Evolutionary conservation across 2,113 vertebrate genomes (phyloP), one percentile per base, ranked within the genome.

Genomic region (Uropsilus gracilis): DNA sequence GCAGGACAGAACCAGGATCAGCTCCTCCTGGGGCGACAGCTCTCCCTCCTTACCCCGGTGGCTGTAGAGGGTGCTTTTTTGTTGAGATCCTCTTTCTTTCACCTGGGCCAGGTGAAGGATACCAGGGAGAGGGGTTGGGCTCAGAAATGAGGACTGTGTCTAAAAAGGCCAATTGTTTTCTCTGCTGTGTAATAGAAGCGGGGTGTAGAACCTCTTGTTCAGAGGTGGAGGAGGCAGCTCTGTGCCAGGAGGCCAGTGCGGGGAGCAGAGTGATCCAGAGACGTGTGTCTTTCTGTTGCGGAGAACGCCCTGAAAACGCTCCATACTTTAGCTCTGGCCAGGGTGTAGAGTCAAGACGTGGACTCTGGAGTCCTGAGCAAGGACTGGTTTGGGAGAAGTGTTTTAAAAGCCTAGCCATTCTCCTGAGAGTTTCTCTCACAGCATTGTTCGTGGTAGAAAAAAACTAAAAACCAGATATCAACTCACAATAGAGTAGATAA

Each of bases 131-230:
- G 46, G n/a, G 88, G 50, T 78, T 46, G 92, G 96, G 76, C 83
- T 94, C 93, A 80, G 76, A 76, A 89, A 66, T 59, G 61, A 57
- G 46, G 71, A 50, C 95, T 20, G 2, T 39, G 18, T 91, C 87
- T 95, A 34, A 73, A 96, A 97, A 96, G 94, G 71, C 91, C 88
- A 61, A 42, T 97, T 97, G 94, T 97, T 95, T 90, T 53, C 63
- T 34, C 37, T 1, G 3, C 4, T 85, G 14, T 75, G 39, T n/a
- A n/a, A n/a, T n/a, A n/a, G n/a, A 89, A 94, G 63, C 72, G 13
- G 53, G 55, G 44, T 18, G n/a, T 87, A 53, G 73, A 80, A 44
- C 80, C 72, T 83, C 46, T 12, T 50, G 90, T 92, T 89, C 78
- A 37, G 24, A 50, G 66, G 75, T 86, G 84, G 61, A 90, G 68